Evolutionary conservation across 1,140 invertebrate species (phyloP).

Genomic region (Procambarus virginalis): DNA sequence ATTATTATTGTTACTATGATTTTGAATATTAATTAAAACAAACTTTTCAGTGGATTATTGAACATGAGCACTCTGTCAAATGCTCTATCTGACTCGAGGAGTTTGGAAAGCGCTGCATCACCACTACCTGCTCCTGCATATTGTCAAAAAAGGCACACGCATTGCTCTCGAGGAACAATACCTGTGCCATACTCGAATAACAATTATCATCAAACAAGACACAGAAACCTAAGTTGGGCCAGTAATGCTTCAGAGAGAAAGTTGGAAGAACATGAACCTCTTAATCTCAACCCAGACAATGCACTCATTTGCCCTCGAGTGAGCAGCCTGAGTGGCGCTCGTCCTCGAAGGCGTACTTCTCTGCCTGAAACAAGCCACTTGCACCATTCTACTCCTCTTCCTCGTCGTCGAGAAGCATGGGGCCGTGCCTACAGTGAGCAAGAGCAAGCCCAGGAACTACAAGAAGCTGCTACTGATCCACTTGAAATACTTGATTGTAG

Average conservation of each 20-base stretch:
- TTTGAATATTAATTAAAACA: too few species aligned
- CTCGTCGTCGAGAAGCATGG: neutral
- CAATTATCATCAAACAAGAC: neutral
- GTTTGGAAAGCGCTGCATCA: neutral
- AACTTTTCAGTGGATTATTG: neutral
- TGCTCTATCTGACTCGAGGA: neutral
- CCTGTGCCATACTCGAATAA: neutral
- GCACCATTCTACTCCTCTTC: neutral
- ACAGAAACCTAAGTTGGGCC: slow-evolving; percentile 25
- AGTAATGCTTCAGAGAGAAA: neutral
- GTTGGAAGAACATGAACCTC: neutral
- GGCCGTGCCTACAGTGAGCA: slow-evolving; percentile 5
- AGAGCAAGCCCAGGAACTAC: neutral
- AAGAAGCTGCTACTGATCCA: neutral
- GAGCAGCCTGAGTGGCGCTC: neutral
- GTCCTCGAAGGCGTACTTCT: neutral
- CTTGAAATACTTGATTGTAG: neutral
- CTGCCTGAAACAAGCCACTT: neutral
- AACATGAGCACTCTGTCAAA: neutral
- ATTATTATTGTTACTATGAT: too few species aligned
- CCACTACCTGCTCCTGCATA: neutral
- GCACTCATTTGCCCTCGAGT: slow-evolving; percentile 7
- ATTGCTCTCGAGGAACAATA: neutral
- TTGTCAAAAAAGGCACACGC: neutral
- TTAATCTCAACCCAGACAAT: neutral